Base-by-base conservation (phyloP, 2,113 vertebrate genomes). In the Rhombomys opimus region DNA sequence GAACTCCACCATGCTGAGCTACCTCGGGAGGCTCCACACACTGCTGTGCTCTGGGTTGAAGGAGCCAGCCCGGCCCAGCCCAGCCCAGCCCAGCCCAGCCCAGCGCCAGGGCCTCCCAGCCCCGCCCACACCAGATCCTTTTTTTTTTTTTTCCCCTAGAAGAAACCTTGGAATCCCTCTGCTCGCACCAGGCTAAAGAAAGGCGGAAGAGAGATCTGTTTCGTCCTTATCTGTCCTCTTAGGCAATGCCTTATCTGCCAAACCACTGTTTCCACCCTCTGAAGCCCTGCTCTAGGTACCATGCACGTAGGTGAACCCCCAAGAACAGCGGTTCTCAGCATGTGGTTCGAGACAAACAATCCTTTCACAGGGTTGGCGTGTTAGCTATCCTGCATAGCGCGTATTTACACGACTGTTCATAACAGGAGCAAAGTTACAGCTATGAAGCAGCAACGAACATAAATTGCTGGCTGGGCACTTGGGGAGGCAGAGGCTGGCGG, bases 1-100 rank as follows among this genome's bases (percentile, higher is more conserved):
- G 32, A 99, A 99, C 70, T 98, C 27, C 77, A 99, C 93, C 98
- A 96, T 98, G 89, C 30, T 67, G 87, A 52, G 35, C 25, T 46
- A 75, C 5, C 20, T 89, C 78, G 3, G 0, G 11, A 2, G 41
- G 50, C 10, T 87, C 23, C 1, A 12, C 61, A 65, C 38, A 14
- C 30, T 23, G 61, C 61, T 12, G 89, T 25, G 77, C 50, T 18
- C 6, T 5, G 76, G 68, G 86, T 57, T 89, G 38, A 2, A 22
- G 1, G 20, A 87, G 38, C 54, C 14, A 6, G 65, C 82, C 63
- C 63, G 10, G 20, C 91, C 67, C 78, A 25, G 65, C 57, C 54
- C 67, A 32, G 65, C 27, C 50, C 61, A 15, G 63, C 67, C 30
- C 32, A 70, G 67, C 14, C 35, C 50, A 41, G 41, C 41, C 75